A percentile compares a stretch with the other conserved stretches of the same genome.
Evolutionary conservation across 2,797 vertebrate species (phyloP).

Genomic region (Karalla daura): DNA sequence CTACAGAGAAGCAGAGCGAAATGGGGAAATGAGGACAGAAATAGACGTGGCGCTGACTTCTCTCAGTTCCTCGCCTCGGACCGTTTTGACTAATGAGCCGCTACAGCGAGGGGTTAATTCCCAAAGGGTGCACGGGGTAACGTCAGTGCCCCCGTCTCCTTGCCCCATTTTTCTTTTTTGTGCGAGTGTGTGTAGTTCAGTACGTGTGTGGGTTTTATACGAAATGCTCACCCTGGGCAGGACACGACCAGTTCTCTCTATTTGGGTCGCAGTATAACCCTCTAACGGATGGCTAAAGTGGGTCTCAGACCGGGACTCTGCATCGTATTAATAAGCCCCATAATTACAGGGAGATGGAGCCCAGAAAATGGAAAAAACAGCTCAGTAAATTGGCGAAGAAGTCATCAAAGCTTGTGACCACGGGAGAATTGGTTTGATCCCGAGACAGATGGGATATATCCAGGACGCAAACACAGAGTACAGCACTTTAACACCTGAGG

Average conservation of each 20-base stretch:
- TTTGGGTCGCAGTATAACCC: constrained; percentile 55
- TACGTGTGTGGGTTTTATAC: constrained; percentile 33
- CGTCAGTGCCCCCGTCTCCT: constrained; percentile 64
- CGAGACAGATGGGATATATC: background rate
- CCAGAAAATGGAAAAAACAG: constrained; percentile 10
- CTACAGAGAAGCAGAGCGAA: constrained; percentile 45
- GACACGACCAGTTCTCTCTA: constrained; percentile 22
- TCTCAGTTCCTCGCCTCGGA: constrained; percentile 53
- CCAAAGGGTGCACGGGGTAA: constrained; percentile 51
- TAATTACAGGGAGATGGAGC: constrained; percentile 1
- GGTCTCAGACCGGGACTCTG: constrained; percentile 27
- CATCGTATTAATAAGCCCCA: constrained; percentile 14
- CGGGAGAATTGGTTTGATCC: background rate
- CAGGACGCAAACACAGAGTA: no score
- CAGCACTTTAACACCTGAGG: background rate
- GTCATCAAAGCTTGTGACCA: background rate
- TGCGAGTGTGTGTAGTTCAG: constrained; percentile 21
- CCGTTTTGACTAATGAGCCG: constrained; percentile 79
- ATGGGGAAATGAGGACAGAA: constrained; percentile 65
- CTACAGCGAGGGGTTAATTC: constrained; percentile 64
- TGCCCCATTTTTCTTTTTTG: constrained; percentile 73
- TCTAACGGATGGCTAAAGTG: constrained; percentile 33
- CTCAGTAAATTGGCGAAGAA: background rate
- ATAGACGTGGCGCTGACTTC: constrained; percentile 74
- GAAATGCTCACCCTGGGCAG: constrained; percentile 16